A percentile compares a stretch with the other conserved stretches of the same genome.
These are phyloP conservation scores for Muscicapa striata DNA, from an alignment of 2,797 vertebrate genomes.

Conservation along the genomic window DNA sequence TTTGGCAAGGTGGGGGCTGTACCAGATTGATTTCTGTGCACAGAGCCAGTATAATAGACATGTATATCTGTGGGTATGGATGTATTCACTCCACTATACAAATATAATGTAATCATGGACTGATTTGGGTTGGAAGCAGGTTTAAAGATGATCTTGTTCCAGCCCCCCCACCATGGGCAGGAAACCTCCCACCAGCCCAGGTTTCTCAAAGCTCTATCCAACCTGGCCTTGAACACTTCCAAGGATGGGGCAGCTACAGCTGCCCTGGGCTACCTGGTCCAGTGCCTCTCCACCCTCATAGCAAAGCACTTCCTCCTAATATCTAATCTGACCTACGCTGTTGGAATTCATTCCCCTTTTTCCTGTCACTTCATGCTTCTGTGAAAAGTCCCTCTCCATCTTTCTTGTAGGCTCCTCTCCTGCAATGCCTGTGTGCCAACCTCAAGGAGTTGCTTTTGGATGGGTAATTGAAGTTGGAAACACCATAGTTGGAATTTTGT, in stretches of 20 bases:
- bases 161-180: background rate
- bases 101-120: background rate
- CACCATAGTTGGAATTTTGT: background rate
- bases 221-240: background rate
- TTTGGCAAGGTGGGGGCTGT: background rate
- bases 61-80: fast-evolving
- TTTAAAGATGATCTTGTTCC: background rate
- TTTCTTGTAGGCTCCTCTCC: background rate
- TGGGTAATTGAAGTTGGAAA: background rate
- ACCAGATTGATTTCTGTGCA: background rate
- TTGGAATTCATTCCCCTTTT: background rate
- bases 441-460: background rate
- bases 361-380: background rate
- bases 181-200: background rate
- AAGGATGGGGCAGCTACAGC: background rate
- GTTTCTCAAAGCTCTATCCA: background rate
- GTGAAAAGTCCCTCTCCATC: background rate
- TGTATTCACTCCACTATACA: too few relatives aligned
- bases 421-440: background rate
- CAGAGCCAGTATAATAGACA: background rate
- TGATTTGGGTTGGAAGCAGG: background rate
- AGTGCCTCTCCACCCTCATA: background rate
- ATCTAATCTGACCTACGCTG: background rate
- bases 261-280: background rate
- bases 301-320: background rate